Percentiles rank a stretch among this genome's conserved stretches.
These are phyloP conservation scores for Morinoia aosen DNA, from an alignment of 2,888 invertebrate species.

Conservation along the genomic window DNA sequence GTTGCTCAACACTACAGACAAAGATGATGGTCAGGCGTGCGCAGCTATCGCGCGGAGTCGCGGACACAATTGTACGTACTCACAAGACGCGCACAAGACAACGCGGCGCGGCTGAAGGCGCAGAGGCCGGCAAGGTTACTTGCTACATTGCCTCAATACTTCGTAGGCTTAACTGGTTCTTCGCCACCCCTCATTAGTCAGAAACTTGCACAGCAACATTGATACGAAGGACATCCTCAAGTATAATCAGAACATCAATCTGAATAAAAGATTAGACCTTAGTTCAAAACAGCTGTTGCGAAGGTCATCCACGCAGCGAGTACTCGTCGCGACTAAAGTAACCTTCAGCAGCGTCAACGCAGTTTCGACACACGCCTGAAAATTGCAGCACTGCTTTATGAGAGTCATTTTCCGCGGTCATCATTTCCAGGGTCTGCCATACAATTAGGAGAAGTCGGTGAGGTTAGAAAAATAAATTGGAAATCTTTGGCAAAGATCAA, in stretches of 20 bases:
- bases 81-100: background rate
- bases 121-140: background rate
- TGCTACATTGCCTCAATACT: background rate
- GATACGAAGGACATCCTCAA: background rate
- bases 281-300: constrained; percentile 25
- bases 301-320: background rate
- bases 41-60: background rate
- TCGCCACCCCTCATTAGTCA: background rate
- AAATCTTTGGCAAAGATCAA: background rate
- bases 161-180: background rate
- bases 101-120: background rate
- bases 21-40: background rate
- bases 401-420: background rate
- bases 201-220: background rate
- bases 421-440: background rate
- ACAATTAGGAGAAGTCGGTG: background rate
- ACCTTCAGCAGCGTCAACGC: background rate
- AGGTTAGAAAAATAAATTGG: background rate
- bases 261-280: background rate
- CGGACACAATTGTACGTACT: background rate
- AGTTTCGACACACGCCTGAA: background rate
- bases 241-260: background rate
- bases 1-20: background rate
- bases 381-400: background rate
- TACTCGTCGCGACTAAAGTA: background rate